Base-by-base conservation (phyloP, 2,888 invertebrate genomes). In the Aleiodes leptofemur region DNA sequence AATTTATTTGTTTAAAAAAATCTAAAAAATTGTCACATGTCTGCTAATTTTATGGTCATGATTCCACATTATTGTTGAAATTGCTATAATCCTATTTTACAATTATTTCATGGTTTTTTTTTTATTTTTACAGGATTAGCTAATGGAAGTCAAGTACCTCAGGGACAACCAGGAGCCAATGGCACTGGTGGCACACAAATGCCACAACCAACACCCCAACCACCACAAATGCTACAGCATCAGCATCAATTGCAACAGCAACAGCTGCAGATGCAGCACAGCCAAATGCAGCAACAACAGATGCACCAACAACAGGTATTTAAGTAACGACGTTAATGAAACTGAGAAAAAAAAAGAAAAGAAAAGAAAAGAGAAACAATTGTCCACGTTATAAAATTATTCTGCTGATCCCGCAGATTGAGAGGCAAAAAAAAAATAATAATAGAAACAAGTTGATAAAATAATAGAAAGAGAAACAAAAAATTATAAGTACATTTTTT, bases 221-320 rank as follows among this genome's bases (percentile, higher is more conserved):
- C 85, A 56, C 77, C 84, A 13, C 87, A 87, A 74, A 81, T 83
- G 8, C 84, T 83, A 50, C 86, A 85, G 38, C 86, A 85, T 14
- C 86, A 85, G 55, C 81, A 81, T 51, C 82, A 82, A 55, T 51
- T 51, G 4, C 51, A 51, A 31, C 68, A 68, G n/a, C 68, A 68
- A 51, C 51, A 51, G 34, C 51, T 51, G 56, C 75, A 59, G 34
- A 74, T 69, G 50, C 79, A 78, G 23, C 79, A 79, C 59, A 92
- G 91, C 80, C 90, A 90, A 23, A 91, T 90, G 69, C 81, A 91
- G 38, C 86, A 86, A 79, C 91, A 91, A 80, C 92, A 92, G 50
- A 31, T 68, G 51, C 68, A 92, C 85, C 93, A 93, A 81, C 93
- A 93, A 87, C 93, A 91, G 86, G 88, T 88, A 88, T 88, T 87